Evolutionary conservation across 2,888 invertebrate species (phyloP).

Genomic region (Hermaeophaga mercurialis): DNA sequence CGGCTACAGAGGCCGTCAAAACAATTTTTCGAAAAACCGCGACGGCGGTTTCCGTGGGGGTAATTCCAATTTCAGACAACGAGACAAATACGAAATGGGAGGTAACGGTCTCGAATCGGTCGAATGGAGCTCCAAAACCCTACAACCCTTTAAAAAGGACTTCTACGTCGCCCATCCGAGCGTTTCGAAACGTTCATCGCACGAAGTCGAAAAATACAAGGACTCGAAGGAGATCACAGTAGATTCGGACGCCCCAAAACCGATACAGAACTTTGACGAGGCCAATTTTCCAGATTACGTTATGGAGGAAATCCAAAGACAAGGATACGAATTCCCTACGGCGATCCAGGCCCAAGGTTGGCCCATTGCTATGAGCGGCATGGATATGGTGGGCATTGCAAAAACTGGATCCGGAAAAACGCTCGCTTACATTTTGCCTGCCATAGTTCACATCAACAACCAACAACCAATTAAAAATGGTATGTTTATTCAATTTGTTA

Average conservation of each 20-base stretch:
- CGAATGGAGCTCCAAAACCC: slow-evolving; percentile 74
- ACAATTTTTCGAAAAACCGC: slow-evolving; percentile 1
- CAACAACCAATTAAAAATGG: slow-evolving; percentile 61
- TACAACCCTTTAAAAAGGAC: slow-evolving; percentile 82
- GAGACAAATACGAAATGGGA: slow-evolving; percentile 12
- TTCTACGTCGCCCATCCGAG: slow-evolving; percentile 77
- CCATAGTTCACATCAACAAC: slow-evolving; percentile 84
- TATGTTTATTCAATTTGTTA: no score
- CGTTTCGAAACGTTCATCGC: slow-evolving; percentile 67
- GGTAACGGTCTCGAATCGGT: slow-evolving; percentile 42
- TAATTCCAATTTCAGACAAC: slow-evolving; percentile 10
- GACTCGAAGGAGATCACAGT: slow-evolving; percentile 84
- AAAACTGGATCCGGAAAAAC: slow-evolving; percentile 84
- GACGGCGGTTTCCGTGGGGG: slow-evolving; percentile 16
- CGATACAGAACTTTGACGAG: slow-evolving; percentile 79
- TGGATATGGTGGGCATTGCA: slow-evolving; percentile 87
- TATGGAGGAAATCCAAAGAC: slow-evolving; percentile 72
- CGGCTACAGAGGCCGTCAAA: slow-evolving; percentile 14
- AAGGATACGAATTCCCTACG: slow-evolving; percentile 79
- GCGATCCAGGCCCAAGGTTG: slow-evolving; percentile 87
- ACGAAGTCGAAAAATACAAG: slow-evolving; percentile 75
- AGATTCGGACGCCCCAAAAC: slow-evolving; percentile 74
- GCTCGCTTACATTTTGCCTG: slow-evolving; percentile 78
- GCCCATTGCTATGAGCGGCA: slow-evolving; percentile 83
- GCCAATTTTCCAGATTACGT: slow-evolving; percentile 80